A percentile compares a stretch with the other conserved stretches of the same genome.
Conservation (phyloP, 2,888 invertebrate genomes). For the Archips xylosteana region DNA sequence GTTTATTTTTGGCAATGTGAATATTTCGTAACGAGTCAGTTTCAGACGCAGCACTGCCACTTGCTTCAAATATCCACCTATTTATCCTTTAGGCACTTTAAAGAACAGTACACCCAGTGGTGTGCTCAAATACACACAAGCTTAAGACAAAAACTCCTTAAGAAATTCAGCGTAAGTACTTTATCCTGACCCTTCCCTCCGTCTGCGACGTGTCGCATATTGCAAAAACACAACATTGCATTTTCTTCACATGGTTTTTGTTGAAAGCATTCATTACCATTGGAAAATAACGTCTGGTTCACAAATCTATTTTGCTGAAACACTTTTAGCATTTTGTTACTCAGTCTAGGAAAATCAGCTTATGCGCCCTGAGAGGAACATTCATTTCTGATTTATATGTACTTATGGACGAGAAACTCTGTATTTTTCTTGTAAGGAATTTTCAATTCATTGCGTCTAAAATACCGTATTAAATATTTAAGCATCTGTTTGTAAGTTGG, state of each 20-base stretch:
- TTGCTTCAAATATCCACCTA: no score
- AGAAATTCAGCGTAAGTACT: slow-evolving; percentile 9
- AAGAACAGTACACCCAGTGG: neutral
- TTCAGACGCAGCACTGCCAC: no score
- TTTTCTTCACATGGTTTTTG: slow-evolving; percentile 33
- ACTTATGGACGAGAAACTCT: neutral
- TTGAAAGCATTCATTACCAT: slow-evolving; percentile 35
- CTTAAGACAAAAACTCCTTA: neutral
- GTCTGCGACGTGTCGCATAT: slow-evolving; percentile 20
- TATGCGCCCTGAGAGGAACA: slow-evolving; percentile 14
- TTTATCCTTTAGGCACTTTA: no score
- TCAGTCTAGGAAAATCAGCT: slow-evolving; percentile 13
- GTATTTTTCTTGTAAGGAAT: slow-evolving; percentile 16
- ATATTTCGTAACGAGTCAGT: no score
- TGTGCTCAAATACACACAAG: neutral
- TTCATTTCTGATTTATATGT: slow-evolving; percentile 26
- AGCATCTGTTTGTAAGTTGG: neutral
- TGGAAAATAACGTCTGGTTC: slow-evolving; percentile 17
- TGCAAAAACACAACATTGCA: slow-evolving; percentile 27
- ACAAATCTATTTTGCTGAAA: slow-evolving; percentile 25
- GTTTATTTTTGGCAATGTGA: no score
- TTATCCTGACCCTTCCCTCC: neutral
- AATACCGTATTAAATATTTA: slow-evolving; percentile 1
- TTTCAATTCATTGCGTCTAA: slow-evolving; percentile 14
- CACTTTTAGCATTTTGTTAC: slow-evolving; percentile 7